Evolutionary conservation across 2,888 invertebrate species (phyloP), one percentile per base, ranked within the genome.

Genomic region (Euproctis similis): DNA sequence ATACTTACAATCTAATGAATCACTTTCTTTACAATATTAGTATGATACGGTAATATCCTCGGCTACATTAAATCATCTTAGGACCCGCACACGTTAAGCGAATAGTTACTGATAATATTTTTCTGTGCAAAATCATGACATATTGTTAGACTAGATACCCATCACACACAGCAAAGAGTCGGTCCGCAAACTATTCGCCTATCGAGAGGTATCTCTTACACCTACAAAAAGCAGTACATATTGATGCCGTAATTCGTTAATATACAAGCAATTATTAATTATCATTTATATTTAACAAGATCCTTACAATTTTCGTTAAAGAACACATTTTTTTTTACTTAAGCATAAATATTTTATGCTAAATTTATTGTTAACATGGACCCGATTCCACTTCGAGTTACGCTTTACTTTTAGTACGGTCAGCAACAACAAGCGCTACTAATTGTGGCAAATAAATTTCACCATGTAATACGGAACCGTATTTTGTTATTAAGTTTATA

Each of bases 1-100:
- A 29, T 35, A 39, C 39, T 47, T 42, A 42, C 8, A 12, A 19
- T 22, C 37, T 47, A 47, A 10, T 39, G 35, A 47, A 47, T 36
- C 27, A n/a, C 28, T 34, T 28, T 28, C 30, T 5, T 20, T 26
- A 7, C 8, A 26, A 7, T 26, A 24, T 24, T 31, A n/a, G n/a
- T n/a, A n/a, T n/a, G n/a, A n/a, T n/a, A n/a, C n/a, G n/a, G n/a
- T n/a, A n/a, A n/a, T 25, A 27, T 18, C 14, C 9, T 4, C 8
- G 13, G 12, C 18, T 6, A 20, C 10, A n/a, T 13, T 16, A 17
- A 14, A 10, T 21, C 11, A 8, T 23, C 6, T 13, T 21, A 28
- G 24, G 13, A 13, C 10, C n/a, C n/a, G 2, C 16, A 8, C 12
- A 8, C 22, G 19, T n/a, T n/a, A n/a, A 16, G 33, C 33, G 6